Base-by-base conservation (phyloP, 2,888 invertebrate genomes). In the Neuroscelio doddi region DNA sequence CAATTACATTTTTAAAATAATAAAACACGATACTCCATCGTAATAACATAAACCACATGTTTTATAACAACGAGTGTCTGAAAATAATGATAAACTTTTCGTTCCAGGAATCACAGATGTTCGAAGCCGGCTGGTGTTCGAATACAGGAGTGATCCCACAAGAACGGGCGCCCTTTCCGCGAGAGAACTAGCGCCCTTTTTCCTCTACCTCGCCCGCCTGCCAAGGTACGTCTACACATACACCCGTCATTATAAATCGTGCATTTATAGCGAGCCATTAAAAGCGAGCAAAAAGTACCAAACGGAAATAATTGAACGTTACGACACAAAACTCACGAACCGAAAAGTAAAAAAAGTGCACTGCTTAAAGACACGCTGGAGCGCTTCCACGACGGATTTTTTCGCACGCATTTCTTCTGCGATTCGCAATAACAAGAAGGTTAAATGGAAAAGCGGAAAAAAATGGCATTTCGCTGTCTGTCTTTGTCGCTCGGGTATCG, bases 181-280 rank as follows among this genome's bases (percentile, higher is more conserved):
- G 79, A 88, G 89, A 75, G 91, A 92, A 85, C 87, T 92, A 71
- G 90, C 92, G 64, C 89, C 90, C 71, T 86, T 92, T 69, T 85
- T 92, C 68, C 87, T 92, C 80, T 92, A 91, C 86, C 92, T 91
- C 85, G 88, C 89, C 71, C 88, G 91, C 68, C 87, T 92, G 77
- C 89, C 91, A 74, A 89, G 89, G 92, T 92, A 87, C 88, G 66
- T 61, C 27, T 45, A 17, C 5, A 30, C 38, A 17, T 8, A 30
- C 38, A 9, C 24, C 24, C 24, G 29, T 53, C 49, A 49, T 62
- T 55, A 52, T 44, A 44, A 53, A 53, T 49, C 30, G 42, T 12
- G 10, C 21, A 44, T 61, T 50, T 55, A 51, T 50, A 38, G 16
- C 42, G 3, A 10, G 24, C 16, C 52, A 39, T 32, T 45, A 41